Conservation (phyloP, 2,888 invertebrate species). For the Epirrhoe tristata region DNA sequence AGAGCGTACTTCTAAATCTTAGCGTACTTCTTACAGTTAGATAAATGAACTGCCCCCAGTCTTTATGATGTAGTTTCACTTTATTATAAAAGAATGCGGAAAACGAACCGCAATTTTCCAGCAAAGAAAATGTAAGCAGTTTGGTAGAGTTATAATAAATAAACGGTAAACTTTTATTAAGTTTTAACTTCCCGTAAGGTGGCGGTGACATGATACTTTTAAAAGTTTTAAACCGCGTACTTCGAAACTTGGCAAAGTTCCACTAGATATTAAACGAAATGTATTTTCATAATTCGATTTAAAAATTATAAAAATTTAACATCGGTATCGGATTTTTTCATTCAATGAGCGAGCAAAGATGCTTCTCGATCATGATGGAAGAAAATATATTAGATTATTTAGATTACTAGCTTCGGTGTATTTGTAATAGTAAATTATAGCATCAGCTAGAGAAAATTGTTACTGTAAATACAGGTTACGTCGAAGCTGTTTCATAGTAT, state of each 20-base stretch:
- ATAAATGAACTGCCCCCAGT: neutral
- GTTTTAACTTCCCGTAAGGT: constrained; percentile 19
- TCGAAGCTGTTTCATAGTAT: too few relatives aligned
- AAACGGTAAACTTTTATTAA: constrained; percentile 12
- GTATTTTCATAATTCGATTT: constrained; percentile 17
- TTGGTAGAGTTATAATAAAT: constrained; percentile 9
- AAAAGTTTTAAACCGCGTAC: constrained; percentile 10
- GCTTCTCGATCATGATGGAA: neutral
- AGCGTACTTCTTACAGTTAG: too few relatives aligned
- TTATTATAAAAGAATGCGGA: constrained; percentile 4
- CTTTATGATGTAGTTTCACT: neutral
- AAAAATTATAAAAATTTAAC: neutral
- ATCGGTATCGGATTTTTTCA: neutral
- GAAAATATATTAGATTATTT: too few relatives aligned
- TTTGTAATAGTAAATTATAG: too few relatives aligned
- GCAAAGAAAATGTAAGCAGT: constrained; percentile 3
- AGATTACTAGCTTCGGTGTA: too few relatives aligned
- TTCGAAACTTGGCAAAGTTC: constrained; percentile 26
- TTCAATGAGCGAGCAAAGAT: neutral
- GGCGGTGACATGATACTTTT: constrained; percentile 16
- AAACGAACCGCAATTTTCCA: constrained; percentile 2
- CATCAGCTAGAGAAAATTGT: too few relatives aligned
- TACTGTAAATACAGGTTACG: too few relatives aligned
- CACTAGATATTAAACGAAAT: constrained; percentile 19
- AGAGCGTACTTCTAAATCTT: too few relatives aligned